A percentile compares a stretch with the other conserved stretches of the same genome.
Evolutionary conservation across 2,888 invertebrate species (phyloP).

Genomic region (Andrena haemorrhoa): DNA sequence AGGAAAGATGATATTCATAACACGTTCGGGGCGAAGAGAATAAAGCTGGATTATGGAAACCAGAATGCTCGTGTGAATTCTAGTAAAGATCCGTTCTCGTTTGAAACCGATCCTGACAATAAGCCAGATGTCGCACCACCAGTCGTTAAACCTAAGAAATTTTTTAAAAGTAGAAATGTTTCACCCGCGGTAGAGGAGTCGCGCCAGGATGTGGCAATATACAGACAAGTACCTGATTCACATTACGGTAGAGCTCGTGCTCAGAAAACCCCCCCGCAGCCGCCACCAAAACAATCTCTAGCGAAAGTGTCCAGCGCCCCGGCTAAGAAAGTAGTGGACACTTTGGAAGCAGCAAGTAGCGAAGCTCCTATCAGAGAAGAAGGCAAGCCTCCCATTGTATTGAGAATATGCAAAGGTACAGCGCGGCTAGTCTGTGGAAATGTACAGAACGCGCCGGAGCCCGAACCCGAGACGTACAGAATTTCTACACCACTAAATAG

Average conservation of each 20-base stretch:
- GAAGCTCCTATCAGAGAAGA: constrained; percentile 78
- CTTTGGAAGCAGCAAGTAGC: constrained; percentile 67
- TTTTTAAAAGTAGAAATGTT: constrained; percentile 94
- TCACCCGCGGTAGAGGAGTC: constrained; percentile 83
- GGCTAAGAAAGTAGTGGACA: constrained; percentile 82
- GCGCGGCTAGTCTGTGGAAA: constrained; percentile 86
- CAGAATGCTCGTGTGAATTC: constrained; percentile 79
- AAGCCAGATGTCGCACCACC: constrained; percentile 87
- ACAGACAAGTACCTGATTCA: constrained; percentile 83
- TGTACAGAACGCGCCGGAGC: constrained; percentile 70
- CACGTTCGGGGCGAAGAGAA: constrained; percentile 79
- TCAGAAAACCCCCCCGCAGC: constrained; percentile 70
- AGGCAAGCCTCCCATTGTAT: constrained; percentile 91
- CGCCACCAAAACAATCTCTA: constrained; percentile 59
- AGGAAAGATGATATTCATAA: constrained; percentile 81
- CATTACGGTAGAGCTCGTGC: constrained; percentile 77
- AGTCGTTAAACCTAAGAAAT: constrained; percentile 92
- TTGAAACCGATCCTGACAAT: constrained; percentile 83
- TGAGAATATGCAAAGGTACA: constrained; percentile 93
- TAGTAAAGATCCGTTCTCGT: constrained; percentile 83
- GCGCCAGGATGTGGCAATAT: constrained; percentile 77
- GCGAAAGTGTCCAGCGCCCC: constrained; percentile 80
- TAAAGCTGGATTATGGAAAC: constrained; percentile 82
- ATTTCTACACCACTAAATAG: constrained; percentile 78
- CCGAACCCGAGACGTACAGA: constrained; percentile 79